Conservation (phyloP, 2,888 invertebrate species). For the Theretra japonica region DNA sequence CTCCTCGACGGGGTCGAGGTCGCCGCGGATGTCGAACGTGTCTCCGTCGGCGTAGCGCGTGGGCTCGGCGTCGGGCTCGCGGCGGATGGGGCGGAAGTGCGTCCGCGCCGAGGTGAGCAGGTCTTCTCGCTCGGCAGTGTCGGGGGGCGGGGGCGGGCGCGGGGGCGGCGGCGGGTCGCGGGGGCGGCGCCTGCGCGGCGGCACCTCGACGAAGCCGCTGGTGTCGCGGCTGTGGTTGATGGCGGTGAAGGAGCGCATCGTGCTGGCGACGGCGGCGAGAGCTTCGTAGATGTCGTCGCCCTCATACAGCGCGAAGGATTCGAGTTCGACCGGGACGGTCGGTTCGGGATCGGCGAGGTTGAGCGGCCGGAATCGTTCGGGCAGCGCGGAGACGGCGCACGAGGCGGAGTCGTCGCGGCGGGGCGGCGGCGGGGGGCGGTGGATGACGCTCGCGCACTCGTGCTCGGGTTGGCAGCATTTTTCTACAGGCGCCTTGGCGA, state of each 20-base stretch:
- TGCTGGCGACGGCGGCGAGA: constrained; percentile 66
- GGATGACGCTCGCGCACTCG: constrained; percentile 69
- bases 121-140: constrained; percentile 83
- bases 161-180: constrained; percentile 66
- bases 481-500: constrained; percentile 71
- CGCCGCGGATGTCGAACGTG: constrained; percentile 87
- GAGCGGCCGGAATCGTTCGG: constrained; percentile 63
- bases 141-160: constrained; percentile 43
- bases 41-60: constrained; percentile 87
- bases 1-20: constrained; percentile 87
- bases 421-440: constrained; percentile 51
- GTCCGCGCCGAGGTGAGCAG: constrained; percentile 90
- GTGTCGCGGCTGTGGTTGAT: constrained; percentile 86
- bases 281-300: constrained; percentile 73
- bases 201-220: constrained; percentile 86
- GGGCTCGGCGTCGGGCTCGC: constrained; percentile 69
- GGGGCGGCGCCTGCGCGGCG: constrained; percentile 81
- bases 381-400: constrained; percentile 58
- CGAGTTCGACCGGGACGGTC: constrained; percentile 53
- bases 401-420: constrained; percentile 56
- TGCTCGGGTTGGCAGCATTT: constrained; percentile 67
- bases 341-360: constrained; percentile 54
- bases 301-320: constrained; percentile 68
- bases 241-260: constrained; percentile 82
- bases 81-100: constrained; percentile 93